phyloP scores from a whole-genome alignment of 2,797 vertebrate species.

The Falco concolor region DNA sequence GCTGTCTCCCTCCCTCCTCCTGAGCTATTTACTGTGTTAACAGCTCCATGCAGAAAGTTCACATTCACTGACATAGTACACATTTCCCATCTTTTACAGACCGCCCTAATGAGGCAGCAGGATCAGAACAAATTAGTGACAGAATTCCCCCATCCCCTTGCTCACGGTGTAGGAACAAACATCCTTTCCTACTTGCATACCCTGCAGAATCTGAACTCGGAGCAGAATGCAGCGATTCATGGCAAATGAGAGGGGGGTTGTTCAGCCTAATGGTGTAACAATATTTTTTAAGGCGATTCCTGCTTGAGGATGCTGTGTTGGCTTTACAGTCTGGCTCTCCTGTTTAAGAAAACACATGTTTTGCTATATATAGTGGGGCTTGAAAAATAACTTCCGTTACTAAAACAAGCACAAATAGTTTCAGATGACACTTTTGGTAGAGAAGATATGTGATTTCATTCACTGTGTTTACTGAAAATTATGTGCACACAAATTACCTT shows the following conservation, averaged over 20 bases:
- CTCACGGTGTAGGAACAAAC: not conserved
- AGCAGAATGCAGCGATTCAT: not conserved
- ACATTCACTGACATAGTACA: constrained; percentile 21
- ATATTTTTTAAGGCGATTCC: not conserved
- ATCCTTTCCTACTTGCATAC: not conserved
- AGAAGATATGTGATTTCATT: constrained; percentile 47
- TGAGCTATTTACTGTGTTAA: constrained; percentile 55
- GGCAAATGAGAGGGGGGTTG: not conserved
- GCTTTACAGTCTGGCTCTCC: not conserved
- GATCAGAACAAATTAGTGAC: constrained; percentile 63
- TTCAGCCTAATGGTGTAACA: not conserved
- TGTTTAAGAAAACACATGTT: constrained; percentile 13
- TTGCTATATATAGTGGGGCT: constrained; percentile 31
- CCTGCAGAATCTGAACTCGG: not conserved
- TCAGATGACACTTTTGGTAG: constrained; percentile 44
- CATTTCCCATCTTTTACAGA: constrained; percentile 7
- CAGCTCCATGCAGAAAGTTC: constrained; percentile 47
- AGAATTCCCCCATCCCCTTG: constrained; percentile 11
- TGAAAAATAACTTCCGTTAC: constrained; percentile 37
- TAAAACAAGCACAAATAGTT: constrained; percentile 50
- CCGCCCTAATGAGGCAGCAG: constrained; percentile 37
- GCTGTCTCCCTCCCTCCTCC: constrained; percentile 63
- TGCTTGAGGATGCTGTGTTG: not conserved
- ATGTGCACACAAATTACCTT: constrained; percentile 64
- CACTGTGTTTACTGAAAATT: constrained; percentile 61